phyloP scores from a whole-genome alignment of 2,888 invertebrate species.

The Phortica okadai region DNA sequence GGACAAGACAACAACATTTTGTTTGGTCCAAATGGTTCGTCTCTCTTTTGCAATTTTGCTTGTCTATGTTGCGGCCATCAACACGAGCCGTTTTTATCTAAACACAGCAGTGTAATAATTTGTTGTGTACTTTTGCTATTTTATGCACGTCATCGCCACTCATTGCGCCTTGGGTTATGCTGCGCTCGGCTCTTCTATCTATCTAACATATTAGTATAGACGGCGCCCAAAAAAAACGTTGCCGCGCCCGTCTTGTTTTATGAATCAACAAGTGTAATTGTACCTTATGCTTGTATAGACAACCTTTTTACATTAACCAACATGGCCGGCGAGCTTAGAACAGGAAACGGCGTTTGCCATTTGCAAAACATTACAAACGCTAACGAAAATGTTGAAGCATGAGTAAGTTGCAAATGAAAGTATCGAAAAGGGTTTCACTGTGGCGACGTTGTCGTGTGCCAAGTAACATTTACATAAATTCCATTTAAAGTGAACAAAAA shows the following conservation, averaged over 20 bases:
- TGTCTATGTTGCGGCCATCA: neutral
- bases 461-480: constrained; percentile 18
- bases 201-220: neutral
- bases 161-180: neutral
- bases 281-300: constrained; percentile 8
- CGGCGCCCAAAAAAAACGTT: neutral
- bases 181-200: neutral
- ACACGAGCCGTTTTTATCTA: neutral
- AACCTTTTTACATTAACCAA: neutral
- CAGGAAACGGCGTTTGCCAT: neutral
- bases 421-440: neutral
- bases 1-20: neutral
- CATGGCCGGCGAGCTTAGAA: neutral
- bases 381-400: neutral
- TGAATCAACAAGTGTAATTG: constrained; percentile 31
- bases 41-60: neutral
- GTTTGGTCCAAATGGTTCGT: too few relatives aligned
- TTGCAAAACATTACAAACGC: neutral
- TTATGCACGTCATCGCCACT: neutral
- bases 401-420: neutral
- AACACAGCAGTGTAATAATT: too few relatives aligned
- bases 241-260: neutral
- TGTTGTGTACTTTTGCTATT: neutral
- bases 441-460: neutral
- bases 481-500: constrained; percentile 1